Percentiles rank a stretch among this genome's conserved stretches.
Evolutionary conservation across 2,888 invertebrate species (phyloP).

Genomic region (Bugulina stolonifera): DNA sequence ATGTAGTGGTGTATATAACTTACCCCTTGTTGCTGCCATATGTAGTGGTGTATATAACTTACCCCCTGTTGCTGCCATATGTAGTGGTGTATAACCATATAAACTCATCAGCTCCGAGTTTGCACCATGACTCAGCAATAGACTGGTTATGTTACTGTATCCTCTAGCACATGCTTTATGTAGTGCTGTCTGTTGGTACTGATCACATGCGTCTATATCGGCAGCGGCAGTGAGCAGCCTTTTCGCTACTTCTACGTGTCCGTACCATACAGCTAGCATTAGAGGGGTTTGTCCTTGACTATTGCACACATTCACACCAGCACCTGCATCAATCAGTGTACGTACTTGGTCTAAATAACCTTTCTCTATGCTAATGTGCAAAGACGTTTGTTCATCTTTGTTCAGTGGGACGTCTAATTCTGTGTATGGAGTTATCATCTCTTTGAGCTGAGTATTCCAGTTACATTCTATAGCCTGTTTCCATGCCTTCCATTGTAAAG

Average conservation of each 20-base stretch:
- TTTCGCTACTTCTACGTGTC: background rate
- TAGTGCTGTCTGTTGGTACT: constrained; percentile 5
- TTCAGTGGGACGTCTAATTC: background rate
- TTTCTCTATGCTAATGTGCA: background rate
- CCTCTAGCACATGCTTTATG: constrained; percentile 20
- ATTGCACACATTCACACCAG: background rate
- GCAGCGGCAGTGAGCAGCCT: background rate
- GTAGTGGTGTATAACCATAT: constrained; percentile 7
- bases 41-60: background rate
- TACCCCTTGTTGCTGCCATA: background rate
- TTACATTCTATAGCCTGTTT: constrained; percentile 5
- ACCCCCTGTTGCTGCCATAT: constrained; percentile 12
- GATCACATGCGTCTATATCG: background rate
- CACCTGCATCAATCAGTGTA: background rate
- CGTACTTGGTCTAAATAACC: background rate
- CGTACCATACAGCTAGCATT: background rate
- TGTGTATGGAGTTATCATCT: background rate
- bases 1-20: background rate
- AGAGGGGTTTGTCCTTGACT: background rate
- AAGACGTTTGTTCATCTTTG: background rate
- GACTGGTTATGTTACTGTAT: background rate
- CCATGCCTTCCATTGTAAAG: background rate
- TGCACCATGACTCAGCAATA: background rate
- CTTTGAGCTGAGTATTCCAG: background rate
- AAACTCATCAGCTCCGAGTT: background rate